phyloP scores from a whole-genome alignment of 2,888 invertebrate genomes.

The Abscondita cerata region DNA sequence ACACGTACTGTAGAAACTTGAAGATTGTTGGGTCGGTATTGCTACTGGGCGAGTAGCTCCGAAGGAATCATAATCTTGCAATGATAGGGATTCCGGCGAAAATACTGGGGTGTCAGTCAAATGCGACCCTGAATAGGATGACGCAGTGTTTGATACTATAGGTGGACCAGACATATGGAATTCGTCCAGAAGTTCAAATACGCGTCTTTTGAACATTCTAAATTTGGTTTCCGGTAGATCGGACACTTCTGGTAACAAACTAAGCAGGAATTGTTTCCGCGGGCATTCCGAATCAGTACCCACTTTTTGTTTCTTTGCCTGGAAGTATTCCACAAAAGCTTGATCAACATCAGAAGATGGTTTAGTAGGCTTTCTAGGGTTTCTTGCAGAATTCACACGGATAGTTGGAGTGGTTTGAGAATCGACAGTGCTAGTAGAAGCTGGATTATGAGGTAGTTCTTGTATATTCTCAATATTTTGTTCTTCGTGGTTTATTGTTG shows the following conservation, averaged over 20 bases:
- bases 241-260: conserved; percentile 14
- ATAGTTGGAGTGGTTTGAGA: too few relatives aligned
- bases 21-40: background rate
- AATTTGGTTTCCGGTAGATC: conserved; percentile 10
- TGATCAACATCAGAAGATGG: background rate
- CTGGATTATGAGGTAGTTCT: too few relatives aligned
- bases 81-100: too few relatives aligned
- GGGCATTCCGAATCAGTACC: conserved; percentile 3
- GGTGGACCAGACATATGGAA: background rate
- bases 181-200: conserved; percentile 5
- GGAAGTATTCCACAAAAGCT: background rate
- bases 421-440: too few relatives aligned
- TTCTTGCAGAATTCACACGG: too few relatives aligned
- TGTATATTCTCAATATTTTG: too few relatives aligned
- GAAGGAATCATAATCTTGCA: too few relatives aligned
- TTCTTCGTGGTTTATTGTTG: too few relatives aligned
- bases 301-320: background rate
- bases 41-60: too few relatives aligned
- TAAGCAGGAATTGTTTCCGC: conserved; percentile 10
- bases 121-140: background rate
- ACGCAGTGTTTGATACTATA: background rate
- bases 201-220: conserved; percentile 14
- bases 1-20: background rate
- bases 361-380: background rate
- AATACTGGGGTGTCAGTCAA: background rate